Conservation (phyloP, 2,888 invertebrate species). For the Tribolium freemani region DNA sequence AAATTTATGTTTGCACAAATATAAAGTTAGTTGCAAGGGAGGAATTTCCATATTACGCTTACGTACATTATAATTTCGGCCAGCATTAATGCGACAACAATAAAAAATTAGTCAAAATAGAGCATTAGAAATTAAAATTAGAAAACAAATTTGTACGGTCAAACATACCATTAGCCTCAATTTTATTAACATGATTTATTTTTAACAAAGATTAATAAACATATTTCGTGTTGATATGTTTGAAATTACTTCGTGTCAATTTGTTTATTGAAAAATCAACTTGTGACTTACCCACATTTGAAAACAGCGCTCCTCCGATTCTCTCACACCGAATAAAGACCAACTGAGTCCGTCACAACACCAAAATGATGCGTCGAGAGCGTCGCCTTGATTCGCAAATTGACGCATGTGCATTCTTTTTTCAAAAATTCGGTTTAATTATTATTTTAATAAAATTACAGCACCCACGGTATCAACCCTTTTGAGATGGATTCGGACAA, state of each 20-base stretch:
- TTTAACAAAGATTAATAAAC: background rate
- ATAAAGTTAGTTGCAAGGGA: background rate
- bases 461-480: too few relatives aligned
- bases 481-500: background rate
- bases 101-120: background rate
- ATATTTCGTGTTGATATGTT: too few relatives aligned
- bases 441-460: too few relatives aligned
- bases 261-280: background rate
- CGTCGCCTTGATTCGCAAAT: constrained; percentile 13
- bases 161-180: background rate
- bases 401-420: constrained; percentile 19
- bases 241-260: too few relatives aligned
- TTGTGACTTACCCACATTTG: background rate
- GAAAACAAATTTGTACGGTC: background rate
- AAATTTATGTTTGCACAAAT: background rate
- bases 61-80: background rate
- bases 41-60: background rate
- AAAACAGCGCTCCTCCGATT: background rate
- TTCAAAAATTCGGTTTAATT: background rate
- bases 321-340: background rate
- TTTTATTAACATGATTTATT: background rate
- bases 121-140: background rate
- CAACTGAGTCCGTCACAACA: background rate
- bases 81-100: background rate
- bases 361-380: constrained; percentile 10